phyloP scores from a whole-genome alignment of 1,140 invertebrate species.

The Caenorhabditis tropicalis region DNA sequence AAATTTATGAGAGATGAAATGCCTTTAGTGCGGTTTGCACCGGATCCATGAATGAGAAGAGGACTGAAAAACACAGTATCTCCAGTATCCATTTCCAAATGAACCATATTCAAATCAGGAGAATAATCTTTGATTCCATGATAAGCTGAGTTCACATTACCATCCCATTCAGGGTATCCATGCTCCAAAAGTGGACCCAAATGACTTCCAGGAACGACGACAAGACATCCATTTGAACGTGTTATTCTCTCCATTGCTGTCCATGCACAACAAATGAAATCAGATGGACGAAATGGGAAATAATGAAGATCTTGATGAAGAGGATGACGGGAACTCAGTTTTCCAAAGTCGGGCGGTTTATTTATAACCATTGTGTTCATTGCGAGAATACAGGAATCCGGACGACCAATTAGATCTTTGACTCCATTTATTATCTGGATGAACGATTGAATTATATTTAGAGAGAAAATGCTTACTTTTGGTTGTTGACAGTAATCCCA shows the following conservation, averaged over 20 bases:
- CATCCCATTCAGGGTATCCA: slow-evolving; percentile 80
- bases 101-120: slow-evolving; percentile 74
- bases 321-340: slow-evolving; percentile 85
- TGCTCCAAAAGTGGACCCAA: slow-evolving; percentile 78
- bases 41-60: slow-evolving; percentile 85
- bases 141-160: slow-evolving; percentile 82
- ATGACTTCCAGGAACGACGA: slow-evolving; percentile 83
- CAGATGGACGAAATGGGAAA: slow-evolving; percentile 81
- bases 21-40: slow-evolving; percentile 79
- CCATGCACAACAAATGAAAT: slow-evolving; percentile 83
- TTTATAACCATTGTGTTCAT: slow-evolving; percentile 90
- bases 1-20: neutral
- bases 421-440: slow-evolving; percentile 78
- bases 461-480: neutral
- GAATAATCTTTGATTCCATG: slow-evolving; percentile 79
- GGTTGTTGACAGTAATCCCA: neutral
- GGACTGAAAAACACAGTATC: slow-evolving; percentile 92
- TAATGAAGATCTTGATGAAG: slow-evolving; percentile 88
- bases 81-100: slow-evolving; percentile 83
- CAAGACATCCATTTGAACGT: slow-evolving; percentile 84
- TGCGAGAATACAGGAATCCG: slow-evolving; percentile 79
- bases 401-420: slow-evolving; percentile 80
- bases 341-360: slow-evolving; percentile 81
- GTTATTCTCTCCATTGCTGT: slow-evolving; percentile 84
- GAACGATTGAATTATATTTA: neutral